These are phyloP conservation scores for Pterostichus madidus DNA, from an alignment of 2,888 invertebrate species.

Conservation along the genomic window DNA sequence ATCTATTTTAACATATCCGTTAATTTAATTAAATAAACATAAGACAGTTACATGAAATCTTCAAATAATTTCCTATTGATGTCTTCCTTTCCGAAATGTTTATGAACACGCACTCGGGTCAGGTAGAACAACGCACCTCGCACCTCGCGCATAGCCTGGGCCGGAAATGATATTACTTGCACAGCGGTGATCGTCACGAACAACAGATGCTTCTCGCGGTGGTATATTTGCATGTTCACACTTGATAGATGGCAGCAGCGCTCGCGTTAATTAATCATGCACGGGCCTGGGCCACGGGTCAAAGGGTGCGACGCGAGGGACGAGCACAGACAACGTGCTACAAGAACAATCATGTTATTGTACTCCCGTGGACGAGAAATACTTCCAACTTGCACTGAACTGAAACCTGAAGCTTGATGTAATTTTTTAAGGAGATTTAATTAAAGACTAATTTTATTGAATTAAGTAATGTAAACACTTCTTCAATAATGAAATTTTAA, in stretches of 20 bases:
- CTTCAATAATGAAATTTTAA: no score
- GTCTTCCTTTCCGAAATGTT: no score
- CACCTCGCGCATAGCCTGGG: background rate
- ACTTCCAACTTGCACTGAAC: no score
- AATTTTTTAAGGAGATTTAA: no score
- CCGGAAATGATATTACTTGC: slow-evolving; percentile 67
- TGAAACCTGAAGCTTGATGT: no score
- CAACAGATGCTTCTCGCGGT: slow-evolving; percentile 65
- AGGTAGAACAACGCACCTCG: no score
- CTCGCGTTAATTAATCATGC: slow-evolving; percentile 61
- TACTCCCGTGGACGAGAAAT: no score
- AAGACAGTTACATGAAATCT: background rate
- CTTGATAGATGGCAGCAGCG: slow-evolving; percentile 65
- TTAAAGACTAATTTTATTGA: no score
- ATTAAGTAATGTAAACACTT: no score
- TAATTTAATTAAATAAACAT: background rate
- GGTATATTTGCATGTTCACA: slow-evolving; percentile 66
- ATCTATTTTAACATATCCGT: no score
- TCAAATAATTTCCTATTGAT: background rate
- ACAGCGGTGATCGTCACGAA: slow-evolving; percentile 69
- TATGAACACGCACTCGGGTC: no score
- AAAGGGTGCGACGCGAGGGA: slow-evolving; percentile 10
- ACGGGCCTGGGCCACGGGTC: slow-evolving; percentile 17
- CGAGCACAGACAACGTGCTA: background rate
- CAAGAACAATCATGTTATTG: no score